Evolutionary conservation across 2,113 vertebrate genomes (phyloP).

Genomic region (Ophiodon elongatus): DNA sequence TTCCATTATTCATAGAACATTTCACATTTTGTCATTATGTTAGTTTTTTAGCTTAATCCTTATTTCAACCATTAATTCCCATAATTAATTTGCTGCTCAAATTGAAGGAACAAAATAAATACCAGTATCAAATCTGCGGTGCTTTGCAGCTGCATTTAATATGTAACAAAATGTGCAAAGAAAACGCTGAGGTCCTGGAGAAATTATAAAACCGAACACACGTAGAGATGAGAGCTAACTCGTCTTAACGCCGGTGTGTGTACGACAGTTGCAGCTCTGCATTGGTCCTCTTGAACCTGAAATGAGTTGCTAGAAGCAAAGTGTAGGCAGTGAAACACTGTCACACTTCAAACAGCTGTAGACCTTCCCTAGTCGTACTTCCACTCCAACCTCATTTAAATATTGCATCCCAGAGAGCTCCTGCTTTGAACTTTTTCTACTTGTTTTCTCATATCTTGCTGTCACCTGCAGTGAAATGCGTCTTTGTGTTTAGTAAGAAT

Average conservation of each 20-base stretch:
- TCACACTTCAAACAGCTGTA: conserved; percentile 57
- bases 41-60: conserved; percentile 23
- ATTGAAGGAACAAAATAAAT: conserved; percentile 25
- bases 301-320: conserved; percentile 47
- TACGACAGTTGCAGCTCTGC: conserved; percentile 1
- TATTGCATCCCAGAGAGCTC: conserved; percentile 23
- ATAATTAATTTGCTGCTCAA: conserved; percentile 43
- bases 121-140: not conserved
- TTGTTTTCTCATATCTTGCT: conserved; percentile 30
- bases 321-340: conserved; percentile 23
- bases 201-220: not conserved
- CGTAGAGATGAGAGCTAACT: not conserved
- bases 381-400: conserved; percentile 61
- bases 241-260: not conserved
- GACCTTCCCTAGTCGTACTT: conserved; percentile 22
- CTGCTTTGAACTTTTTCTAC: conserved; percentile 46
- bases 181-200: not conserved
- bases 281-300: conserved; percentile 18
- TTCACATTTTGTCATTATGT: conserved; percentile 27
- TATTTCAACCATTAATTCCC: conserved; percentile 20
- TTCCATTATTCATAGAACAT: conserved; percentile 45
- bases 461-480: conserved; percentile 36
- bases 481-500: conserved; percentile 58
- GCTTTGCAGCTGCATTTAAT: not conserved
- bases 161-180: not conserved